phyloP scores from a whole-genome alignment of 2,113 vertebrate species.

The Rallus limicola region DNA sequence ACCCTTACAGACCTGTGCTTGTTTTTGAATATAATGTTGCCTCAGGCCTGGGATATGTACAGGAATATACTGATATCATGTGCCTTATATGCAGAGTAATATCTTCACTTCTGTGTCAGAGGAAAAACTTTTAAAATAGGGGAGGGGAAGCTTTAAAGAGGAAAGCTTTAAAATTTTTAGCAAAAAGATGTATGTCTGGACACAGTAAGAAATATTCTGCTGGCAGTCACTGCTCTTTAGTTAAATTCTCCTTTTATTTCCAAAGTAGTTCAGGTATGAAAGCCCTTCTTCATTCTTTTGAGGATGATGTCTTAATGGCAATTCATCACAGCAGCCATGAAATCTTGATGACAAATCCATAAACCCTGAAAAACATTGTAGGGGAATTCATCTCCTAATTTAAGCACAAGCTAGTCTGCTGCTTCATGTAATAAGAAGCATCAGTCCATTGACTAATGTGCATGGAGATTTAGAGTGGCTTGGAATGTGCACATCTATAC shows the following conservation, averaged over 20 bases:
- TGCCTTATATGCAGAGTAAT: background rate
- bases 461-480: background rate
- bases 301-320: conserved; percentile 26
- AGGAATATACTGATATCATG: background rate
- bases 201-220: background rate
- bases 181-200: background rate
- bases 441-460: conserved; percentile 31
- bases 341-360: conserved; percentile 50
- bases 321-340: conserved; percentile 36
- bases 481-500: background rate
- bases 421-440: background rate
- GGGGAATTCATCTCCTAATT: conserved; percentile 55
- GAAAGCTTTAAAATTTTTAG: background rate
- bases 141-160: too few relatives aligned
- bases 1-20: background rate
- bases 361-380: conserved; percentile 16
- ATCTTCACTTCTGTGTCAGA: background rate
- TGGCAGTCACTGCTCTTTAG: background rate
- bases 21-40: background rate
- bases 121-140: background rate
- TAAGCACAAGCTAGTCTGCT: conserved; percentile 13
- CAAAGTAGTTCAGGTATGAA: background rate
- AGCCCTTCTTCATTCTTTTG: background rate
- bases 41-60: background rate
- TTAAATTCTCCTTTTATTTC: background rate